Base-by-base conservation (phyloP, 2,113 vertebrate genomes). In the Verasper variegatus region DNA sequence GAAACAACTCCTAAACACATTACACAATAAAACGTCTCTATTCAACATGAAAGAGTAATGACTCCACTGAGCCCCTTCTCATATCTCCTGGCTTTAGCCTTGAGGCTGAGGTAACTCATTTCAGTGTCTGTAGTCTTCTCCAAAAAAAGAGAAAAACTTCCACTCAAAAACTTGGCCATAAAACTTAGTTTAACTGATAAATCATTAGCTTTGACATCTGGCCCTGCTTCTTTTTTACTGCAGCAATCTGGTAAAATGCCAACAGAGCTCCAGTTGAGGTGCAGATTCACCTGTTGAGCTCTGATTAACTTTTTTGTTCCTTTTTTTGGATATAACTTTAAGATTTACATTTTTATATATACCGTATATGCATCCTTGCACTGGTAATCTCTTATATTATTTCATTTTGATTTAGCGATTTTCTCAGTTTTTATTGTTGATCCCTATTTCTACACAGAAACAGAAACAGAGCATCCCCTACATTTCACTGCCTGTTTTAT, bases 1-100 rank as follows among this genome's bases (percentile, higher is more conserved):
- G 60, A 74, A 49, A 76, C 23, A 20, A 51, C 49, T 49, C 31
- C 3, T 45, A 40, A 73, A 49, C 49, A 49, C 49, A 51, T 73
- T 61, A 61, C 42, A 59, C 1, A 74, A 63, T 74, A 59, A 78
- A 81, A 74, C 17, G 10, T 67, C n/a, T 66, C 11, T 64, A 45
- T 67, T 61, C 24, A 47, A 54, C 18, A 59, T 54, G 24, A 68
- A 62, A 65, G 59, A 59, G 24, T 55, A 72, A 47, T 56, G 57
- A 62, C 51, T 77, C 49, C 10, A 4, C n/a, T 20, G 68, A 72
- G 18, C 31, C 5, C 23, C 4, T 45, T 27, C 61, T 57, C 54
- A 58, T 49, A 58, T 66, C 37, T 47, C 3, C 47, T 52, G 27
- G 40, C 35, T 56, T 49, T 51, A 51, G 17, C 14, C 3, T 24